Base-by-base conservation (phyloP, 2,797 vertebrate species). In the Menidia menidia region DNA sequence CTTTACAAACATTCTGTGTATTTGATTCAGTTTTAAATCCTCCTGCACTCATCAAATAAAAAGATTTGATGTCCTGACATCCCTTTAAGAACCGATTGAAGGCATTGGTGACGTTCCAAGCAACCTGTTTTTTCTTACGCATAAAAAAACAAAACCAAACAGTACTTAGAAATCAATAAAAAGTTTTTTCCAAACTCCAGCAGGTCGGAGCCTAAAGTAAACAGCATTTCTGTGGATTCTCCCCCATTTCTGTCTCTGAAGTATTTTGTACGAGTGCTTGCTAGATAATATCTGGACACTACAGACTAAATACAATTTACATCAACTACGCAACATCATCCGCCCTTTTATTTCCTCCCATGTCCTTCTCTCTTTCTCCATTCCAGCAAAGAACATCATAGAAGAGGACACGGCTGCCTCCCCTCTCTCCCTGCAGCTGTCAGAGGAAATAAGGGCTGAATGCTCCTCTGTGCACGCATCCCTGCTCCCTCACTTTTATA, bases 71-170 rank as follows among this genome's bases (percentile, higher is more conserved):
- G 83, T 73, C 85, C 84, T 75, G 71, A 76, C 81, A 81, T 89
- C 88, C 92, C 90, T 93, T 93, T 92, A 94, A 92, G 90, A 89
- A 90, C 87, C 77, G 84, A 89, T 90, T 92, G 91, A 94, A 94
- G 93, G 92, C 93, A 90, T 91, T 68, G 91, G 92, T 92, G 92
- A 93, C 72, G 81, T 85, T 91, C 85, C 66, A 57, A 89, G 82
- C 83, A 86, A 88, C 67, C 73, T 77, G 76, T 88, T 82, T 86
- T 72, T 80, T 44, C 59, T 68, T 84, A 86, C 80, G 84, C 67
- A 82, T 78, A 65, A 74, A 76, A 83, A 80, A 83, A 51, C 47
- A 88, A 83, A 75, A 80, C 75, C 77, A 55, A 48, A 62, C 63
- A 64, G 83, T 60, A 42, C 18, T 76, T 80, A 69, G 72, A 89